Percentiles rank a stretch among this genome's conserved stretches.
Conservation (phyloP, 2,888 invertebrate genomes). For the Operophtera brumata region DNA sequence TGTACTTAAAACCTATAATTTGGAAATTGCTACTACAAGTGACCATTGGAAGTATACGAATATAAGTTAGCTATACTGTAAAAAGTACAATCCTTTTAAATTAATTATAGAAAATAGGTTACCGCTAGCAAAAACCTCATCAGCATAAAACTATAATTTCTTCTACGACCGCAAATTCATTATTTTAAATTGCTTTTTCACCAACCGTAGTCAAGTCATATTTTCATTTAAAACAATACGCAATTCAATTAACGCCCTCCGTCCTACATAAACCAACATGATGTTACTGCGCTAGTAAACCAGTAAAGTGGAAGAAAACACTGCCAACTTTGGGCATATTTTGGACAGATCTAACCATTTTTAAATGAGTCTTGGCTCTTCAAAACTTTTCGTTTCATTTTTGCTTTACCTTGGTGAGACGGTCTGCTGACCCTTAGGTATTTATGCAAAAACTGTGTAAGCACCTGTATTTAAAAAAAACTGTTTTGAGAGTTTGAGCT, state of each 20-base stretch:
- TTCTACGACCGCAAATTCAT: conserved; percentile 16
- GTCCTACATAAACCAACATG: conserved; percentile 58
- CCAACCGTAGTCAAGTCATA: conserved; percentile 22
- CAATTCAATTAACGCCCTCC: conserved; percentile 54
- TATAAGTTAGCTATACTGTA: too few species aligned
- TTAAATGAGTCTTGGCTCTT: too few species aligned
- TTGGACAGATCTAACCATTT: background rate
- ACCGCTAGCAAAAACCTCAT: conserved; percentile 8
- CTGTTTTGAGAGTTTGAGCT: too few species aligned
- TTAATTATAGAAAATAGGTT: background rate
- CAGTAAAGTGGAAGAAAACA: conserved; percentile 12
- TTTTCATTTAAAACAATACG: conserved; percentile 30
- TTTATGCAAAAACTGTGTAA: too few species aligned
- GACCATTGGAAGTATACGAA: too few species aligned
- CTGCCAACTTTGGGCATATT: conserved; percentile 9
- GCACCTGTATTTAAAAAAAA: too few species aligned
- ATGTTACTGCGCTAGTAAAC: conserved; percentile 42
- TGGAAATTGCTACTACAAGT: too few species aligned
- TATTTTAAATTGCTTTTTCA: conserved; percentile 17
- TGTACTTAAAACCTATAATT: too few species aligned
- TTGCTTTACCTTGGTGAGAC: too few species aligned
- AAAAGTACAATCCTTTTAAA: too few species aligned
- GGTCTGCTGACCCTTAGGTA: too few species aligned
- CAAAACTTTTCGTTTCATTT: too few species aligned
- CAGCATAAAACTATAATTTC: conserved; percentile 3